Conservation (phyloP, 2,888 invertebrate genomes). For the Scaptomyza polygonia region DNA sequence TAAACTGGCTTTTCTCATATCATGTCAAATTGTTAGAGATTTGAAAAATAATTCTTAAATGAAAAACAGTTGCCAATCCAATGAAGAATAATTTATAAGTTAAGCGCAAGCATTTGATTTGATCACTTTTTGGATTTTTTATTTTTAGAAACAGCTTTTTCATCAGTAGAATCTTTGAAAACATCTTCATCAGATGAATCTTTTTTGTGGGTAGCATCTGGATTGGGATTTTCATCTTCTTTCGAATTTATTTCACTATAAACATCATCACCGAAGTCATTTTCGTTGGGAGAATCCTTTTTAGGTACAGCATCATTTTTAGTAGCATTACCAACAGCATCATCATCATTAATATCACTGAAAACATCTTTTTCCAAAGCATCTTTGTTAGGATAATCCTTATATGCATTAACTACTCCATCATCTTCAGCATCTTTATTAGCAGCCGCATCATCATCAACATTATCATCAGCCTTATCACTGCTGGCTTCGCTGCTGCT, state of each 20-base stretch:
- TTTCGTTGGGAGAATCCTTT: too few species aligned
- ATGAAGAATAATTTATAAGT: neutral
- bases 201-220: neutral
- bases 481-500: neutral
- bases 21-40: too few species aligned
- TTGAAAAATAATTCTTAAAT: too few species aligned
- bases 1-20: constrained; percentile 5
- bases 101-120: neutral
- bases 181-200: too few species aligned
- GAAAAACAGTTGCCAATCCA: neutral
- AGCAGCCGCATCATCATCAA: neutral
- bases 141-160: neutral
- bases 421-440: too few species aligned
- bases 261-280: too few species aligned
- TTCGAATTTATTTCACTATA: neutral
- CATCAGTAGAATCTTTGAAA: neutral
- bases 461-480: neutral
- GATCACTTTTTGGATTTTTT: neutral
- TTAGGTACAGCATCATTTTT: too few species aligned
- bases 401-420: too few species aligned
- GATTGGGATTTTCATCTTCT: neutral
- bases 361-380: too few species aligned
- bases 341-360: neutral
- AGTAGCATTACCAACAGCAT: neutral
- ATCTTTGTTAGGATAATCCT: too few species aligned